Conservation (phyloP, 2,888 invertebrate genomes). For the Lymantria dispar region DNA sequence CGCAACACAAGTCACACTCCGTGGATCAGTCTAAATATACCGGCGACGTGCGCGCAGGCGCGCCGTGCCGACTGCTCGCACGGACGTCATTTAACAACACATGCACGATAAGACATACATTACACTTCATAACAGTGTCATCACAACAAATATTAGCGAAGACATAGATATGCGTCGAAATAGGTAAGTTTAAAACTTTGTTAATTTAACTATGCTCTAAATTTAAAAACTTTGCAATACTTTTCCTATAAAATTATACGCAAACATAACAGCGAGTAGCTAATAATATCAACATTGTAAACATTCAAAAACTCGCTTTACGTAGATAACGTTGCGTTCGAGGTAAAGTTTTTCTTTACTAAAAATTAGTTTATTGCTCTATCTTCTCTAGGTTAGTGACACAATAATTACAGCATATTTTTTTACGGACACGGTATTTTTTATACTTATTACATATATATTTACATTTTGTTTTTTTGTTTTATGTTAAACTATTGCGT, state of each 20-base stretch:
- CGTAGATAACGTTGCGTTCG: slow-evolving; percentile 49
- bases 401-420: slow-evolving; percentile 26
- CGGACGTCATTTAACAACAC: slow-evolving; percentile 62
- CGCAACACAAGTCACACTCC: slow-evolving; percentile 59
- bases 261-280: slow-evolving; percentile 44
- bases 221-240: slow-evolving; percentile 42
- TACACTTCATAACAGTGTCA: slow-evolving; percentile 50
- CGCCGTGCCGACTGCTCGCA: slow-evolving; percentile 53
- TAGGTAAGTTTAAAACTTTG: slow-evolving; percentile 62
- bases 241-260: slow-evolving; percentile 40
- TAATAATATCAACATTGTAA: slow-evolving; percentile 61
- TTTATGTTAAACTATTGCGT: slow-evolving; percentile 32
- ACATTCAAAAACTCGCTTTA: slow-evolving; percentile 53
- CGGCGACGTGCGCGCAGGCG: slow-evolving; percentile 66
- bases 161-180: slow-evolving; percentile 64
- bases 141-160: slow-evolving; percentile 44
- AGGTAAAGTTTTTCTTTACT: slow-evolving; percentile 33
- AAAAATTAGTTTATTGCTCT: slow-evolving; percentile 29
- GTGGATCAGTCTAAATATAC: slow-evolving; percentile 78
- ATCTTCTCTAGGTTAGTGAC: slow-evolving; percentile 46
- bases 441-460: neutral
- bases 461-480: slow-evolving; percentile 19
- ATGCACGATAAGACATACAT: slow-evolving; percentile 69
- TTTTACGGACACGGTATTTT: slow-evolving; percentile 26
- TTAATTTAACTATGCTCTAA: slow-evolving; percentile 39